Evolutionary conservation across 2,113 vertebrate species (phyloP).

Genomic region (Pelmatolapia mariae): DNA sequence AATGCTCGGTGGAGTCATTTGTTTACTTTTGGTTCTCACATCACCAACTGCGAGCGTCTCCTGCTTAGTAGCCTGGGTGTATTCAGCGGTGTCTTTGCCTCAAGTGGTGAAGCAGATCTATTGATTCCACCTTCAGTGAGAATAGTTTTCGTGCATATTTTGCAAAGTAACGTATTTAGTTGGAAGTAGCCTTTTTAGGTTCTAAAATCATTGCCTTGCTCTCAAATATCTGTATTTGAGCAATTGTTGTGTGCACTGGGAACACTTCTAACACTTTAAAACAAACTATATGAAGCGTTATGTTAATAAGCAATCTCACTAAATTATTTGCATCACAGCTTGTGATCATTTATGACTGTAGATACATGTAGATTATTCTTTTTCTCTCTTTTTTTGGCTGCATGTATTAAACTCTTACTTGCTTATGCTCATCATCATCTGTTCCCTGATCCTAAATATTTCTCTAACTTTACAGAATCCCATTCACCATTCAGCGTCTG

Average conservation of each 20-base stretch:
- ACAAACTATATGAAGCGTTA: neutral
- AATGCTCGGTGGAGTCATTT: neutral
- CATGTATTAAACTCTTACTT: neutral
- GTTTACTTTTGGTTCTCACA: neutral
- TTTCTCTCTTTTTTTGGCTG: neutral
- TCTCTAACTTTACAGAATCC: slow-evolving; percentile 76
- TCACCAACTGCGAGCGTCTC: neutral
- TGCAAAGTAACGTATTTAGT: neutral
- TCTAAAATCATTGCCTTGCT: neutral
- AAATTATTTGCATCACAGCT: neutral
- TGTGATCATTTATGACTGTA: neutral
- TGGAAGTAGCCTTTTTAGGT: neutral
- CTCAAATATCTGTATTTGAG: neutral
- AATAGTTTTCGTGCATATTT: neutral
- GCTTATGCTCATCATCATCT: neutral
- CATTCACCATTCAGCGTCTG: slow-evolving; percentile 95
- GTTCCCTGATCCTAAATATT: neutral
- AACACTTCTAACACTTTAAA: neutral
- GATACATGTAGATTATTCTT: neutral
- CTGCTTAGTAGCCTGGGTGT: neutral
- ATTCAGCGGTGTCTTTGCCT: neutral
- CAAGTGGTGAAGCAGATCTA: neutral
- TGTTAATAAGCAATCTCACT: neutral
- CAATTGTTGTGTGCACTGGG: neutral
- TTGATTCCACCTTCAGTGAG: neutral